phyloP scores from a whole-genome alignment of 2,113 vertebrate genomes.

The Grus americana region DNA sequence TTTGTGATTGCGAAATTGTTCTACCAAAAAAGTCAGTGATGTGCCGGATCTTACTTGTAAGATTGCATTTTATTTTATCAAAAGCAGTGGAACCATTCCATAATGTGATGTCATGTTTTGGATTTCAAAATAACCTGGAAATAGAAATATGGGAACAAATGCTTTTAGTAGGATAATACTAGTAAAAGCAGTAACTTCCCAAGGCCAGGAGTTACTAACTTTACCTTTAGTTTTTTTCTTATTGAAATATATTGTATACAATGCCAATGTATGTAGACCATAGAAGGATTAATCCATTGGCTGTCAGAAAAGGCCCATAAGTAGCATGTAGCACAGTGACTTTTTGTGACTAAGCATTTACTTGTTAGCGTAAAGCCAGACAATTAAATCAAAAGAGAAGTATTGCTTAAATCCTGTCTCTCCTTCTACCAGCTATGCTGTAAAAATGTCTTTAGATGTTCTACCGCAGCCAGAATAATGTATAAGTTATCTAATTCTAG shows the following conservation, averaged over 20 bases:
- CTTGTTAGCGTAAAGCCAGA: background rate
- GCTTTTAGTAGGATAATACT: background rate
- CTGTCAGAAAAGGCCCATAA: background rate
- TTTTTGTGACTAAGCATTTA: background rate
- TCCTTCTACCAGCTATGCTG: background rate
- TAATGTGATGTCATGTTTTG: background rate
- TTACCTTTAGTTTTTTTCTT: background rate
- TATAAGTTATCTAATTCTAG: background rate
- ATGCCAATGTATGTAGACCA: background rate
- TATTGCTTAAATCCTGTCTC: background rate
- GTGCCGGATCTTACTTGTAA: background rate
- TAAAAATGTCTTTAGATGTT: background rate
- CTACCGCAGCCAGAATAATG: background rate
- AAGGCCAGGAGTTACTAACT: background rate
- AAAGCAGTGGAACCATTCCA: background rate
- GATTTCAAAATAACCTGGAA: background rate
- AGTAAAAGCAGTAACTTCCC: background rate
- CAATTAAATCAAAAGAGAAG: background rate
- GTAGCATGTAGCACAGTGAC: background rate
- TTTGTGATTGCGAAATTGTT: background rate
- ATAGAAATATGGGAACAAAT: background rate
- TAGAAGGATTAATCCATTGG: background rate
- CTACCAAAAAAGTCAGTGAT: background rate
- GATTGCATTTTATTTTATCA: background rate
- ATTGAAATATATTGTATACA: background rate